phyloP scores from a whole-genome alignment of 2,113 vertebrate genomes.

The Paradoxurus hermaphroditus region DNA sequence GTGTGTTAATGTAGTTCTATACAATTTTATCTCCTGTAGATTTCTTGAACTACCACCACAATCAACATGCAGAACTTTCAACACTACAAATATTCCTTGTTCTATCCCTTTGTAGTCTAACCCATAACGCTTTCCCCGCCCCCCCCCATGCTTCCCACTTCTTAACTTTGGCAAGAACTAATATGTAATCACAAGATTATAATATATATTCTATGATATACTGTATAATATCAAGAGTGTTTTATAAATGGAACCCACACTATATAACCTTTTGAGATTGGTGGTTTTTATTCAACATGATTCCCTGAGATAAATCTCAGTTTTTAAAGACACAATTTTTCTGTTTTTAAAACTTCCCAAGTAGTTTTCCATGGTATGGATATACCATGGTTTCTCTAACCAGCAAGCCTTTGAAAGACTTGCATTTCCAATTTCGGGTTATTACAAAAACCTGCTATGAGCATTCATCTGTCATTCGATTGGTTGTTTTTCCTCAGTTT shows the following conservation, averaged over 20 bases:
- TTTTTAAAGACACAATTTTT: background rate
- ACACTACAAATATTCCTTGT: background rate
- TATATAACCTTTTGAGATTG: background rate
- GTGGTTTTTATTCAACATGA: background rate
- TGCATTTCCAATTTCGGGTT: background rate
- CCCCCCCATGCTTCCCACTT: background rate
- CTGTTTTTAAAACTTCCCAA: background rate
- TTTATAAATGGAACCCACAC: background rate
- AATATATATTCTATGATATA: background rate
- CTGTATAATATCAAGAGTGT: background rate
- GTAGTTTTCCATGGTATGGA: background rate
- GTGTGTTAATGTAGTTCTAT: background rate
- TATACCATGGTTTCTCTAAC: background rate
- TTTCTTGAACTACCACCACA: background rate
- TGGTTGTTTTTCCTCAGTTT: background rate
- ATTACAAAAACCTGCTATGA: background rate
- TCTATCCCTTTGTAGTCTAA: background rate
- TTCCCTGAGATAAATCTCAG: background rate
- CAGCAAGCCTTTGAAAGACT: background rate
- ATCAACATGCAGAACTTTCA: background rate
- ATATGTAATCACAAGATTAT: background rate
- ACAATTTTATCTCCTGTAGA: background rate
- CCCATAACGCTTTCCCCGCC: background rate
- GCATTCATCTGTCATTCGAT: background rate
- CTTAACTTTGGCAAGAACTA: background rate